Conservation (phyloP, 2,113 vertebrate genomes). For the Lanius collurio region DNA sequence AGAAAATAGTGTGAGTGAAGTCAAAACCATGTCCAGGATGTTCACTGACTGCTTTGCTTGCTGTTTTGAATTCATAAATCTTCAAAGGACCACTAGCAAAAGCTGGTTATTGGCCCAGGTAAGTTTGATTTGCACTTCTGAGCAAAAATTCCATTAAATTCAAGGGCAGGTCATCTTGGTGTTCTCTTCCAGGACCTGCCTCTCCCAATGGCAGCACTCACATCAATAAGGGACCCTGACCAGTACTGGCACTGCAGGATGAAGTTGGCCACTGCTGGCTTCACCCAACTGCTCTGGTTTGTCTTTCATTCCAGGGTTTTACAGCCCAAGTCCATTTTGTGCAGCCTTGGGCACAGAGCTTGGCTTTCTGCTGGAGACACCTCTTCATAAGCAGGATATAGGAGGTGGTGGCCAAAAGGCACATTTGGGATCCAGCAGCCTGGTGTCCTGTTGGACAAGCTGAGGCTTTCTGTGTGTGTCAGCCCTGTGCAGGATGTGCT, state of each 20-base stretch:
- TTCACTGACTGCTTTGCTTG: slow-evolving; percentile 24
- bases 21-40: slow-evolving; percentile 8
- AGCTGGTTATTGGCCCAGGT: neutral
- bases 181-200: neutral
- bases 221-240: neutral
- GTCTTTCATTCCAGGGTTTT: neutral
- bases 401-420: neutral
- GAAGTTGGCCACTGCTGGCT: neutral
- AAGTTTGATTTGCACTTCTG: neutral
- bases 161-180: neutral
- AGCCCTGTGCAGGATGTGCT: neutral
- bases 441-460: neutral
- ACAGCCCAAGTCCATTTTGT: neutral
- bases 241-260: neutral
- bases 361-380: neutral
- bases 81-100: neutral
- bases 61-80: neutral
- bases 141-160: neutral
- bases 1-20: neutral
- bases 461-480: neutral
- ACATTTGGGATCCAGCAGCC: neutral
- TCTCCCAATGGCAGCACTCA: neutral
- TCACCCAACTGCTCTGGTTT: fast-evolving
- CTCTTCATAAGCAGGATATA: neutral
- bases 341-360: neutral